Evolutionary conservation across 2,113 vertebrate species (phyloP).

Genomic region (Abramis brama): DNA sequence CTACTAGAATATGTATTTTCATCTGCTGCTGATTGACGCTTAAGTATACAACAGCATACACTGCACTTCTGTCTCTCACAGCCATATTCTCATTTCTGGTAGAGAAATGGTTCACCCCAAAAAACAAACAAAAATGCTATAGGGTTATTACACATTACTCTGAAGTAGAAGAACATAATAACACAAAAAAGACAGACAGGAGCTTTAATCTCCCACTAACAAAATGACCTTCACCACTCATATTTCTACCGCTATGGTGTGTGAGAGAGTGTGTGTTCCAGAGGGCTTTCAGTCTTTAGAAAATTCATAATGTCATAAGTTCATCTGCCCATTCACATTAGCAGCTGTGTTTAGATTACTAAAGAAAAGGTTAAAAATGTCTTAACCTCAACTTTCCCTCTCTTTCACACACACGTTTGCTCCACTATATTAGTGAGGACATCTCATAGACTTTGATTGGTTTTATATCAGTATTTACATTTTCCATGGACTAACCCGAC

Average conservation of each 20-base stretch:
- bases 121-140: background rate
- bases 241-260: background rate
- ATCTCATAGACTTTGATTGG: background rate
- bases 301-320: slow-evolving; percentile 27
- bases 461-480: too few species aligned
- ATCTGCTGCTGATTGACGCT: background rate
- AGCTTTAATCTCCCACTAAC: slow-evolving; percentile 1
- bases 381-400: slow-evolving; percentile 7
- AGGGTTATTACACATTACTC: slow-evolving; percentile 12
- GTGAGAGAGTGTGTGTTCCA: slow-evolving; percentile 15
- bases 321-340: slow-evolving; percentile 25
- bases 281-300: slow-evolving; percentile 25
- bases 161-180: background rate
- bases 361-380: slow-evolving; percentile 24
- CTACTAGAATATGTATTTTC: background rate
- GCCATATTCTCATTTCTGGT: background rate
- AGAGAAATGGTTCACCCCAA: background rate
- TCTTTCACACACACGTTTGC: background rate
- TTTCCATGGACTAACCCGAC: too few species aligned
- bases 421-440: background rate
- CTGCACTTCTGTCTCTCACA: background rate
- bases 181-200: background rate
- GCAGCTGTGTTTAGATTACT: slow-evolving; percentile 56
- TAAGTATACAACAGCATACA: background rate
- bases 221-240: slow-evolving; percentile 10